These are phyloP conservation scores for Watsonalla binaria DNA, from an alignment of 2,888 invertebrate genomes.

Conservation along the genomic window DNA sequence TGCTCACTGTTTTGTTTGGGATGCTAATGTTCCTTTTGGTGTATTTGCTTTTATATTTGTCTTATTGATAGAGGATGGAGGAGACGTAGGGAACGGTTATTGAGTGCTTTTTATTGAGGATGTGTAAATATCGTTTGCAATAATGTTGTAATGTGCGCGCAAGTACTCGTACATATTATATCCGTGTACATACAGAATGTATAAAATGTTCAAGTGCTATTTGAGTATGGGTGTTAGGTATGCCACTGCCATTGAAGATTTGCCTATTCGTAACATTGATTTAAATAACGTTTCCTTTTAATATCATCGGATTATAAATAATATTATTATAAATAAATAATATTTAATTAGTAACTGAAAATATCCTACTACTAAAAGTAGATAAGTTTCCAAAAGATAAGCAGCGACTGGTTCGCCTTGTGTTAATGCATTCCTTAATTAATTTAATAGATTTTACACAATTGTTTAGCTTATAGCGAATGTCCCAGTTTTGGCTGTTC, in stretches of 20 bases:
- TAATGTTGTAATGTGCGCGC: conserved; percentile 51
- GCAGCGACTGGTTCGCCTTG: conserved; percentile 56
- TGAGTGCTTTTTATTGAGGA: conserved; percentile 58
- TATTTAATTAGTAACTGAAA: conserved; percentile 29
- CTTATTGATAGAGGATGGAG: conserved; percentile 35
- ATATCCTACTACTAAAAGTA: conserved; percentile 40
- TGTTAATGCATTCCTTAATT: conserved; percentile 18
- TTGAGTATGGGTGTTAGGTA: conserved; percentile 67
- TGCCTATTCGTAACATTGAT: conserved; percentile 36
- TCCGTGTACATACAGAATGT: conserved; percentile 61
- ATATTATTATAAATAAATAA: conserved; percentile 6
- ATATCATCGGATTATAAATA: conserved; percentile 6
- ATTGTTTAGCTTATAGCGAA: conserved; percentile 32
- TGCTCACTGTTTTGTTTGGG: conserved; percentile 12
- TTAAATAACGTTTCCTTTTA: conserved; percentile 9
- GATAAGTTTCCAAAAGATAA: conserved; percentile 37
- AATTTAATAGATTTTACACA: conserved; percentile 20
- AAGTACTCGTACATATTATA: conserved; percentile 39
- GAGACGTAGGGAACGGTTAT: conserved; percentile 65
- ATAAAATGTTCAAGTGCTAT: conserved; percentile 66
- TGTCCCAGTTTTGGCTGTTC: conserved; percentile 69
- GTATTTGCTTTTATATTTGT: conserved; percentile 24
- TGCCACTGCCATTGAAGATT: conserved; percentile 63
- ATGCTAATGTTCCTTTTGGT: conserved; percentile 16
- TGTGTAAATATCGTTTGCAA: conserved; percentile 75